Percentiles rank a stretch among this genome's conserved stretches.
Evolutionary conservation across 2,888 invertebrate species (phyloP).

Genomic region (Agriopis leucophaearia): DNA sequence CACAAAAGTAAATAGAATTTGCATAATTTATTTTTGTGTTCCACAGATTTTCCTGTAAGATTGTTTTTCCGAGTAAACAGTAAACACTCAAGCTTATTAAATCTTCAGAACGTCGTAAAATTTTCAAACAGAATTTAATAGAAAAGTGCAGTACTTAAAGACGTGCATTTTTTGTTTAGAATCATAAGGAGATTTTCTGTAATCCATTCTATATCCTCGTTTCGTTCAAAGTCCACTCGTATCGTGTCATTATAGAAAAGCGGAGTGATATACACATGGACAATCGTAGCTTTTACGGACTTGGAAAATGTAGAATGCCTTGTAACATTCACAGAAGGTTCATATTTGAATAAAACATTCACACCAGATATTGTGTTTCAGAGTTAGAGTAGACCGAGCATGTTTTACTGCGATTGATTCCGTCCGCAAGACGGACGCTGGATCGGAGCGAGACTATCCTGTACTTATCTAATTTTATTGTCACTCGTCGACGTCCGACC

Average conservation of each 20-base stretch:
- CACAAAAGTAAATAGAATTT: conserved; percentile 44
- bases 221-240: conserved; percentile 79
- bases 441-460: conserved; percentile 74
- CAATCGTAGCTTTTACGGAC: conserved; percentile 50
- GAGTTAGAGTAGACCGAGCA: conserved; percentile 65
- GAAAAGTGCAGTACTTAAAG: conserved; percentile 45
- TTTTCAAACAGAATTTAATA: conserved; percentile 32
- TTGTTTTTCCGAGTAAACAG: conserved; percentile 23
- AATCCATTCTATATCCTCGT: conserved; percentile 74
- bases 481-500: conserved; percentile 77
- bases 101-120: conserved; percentile 33
- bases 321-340: conserved; percentile 51
- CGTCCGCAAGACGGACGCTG: conserved; percentile 76
- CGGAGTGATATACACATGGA: conserved; percentile 71
- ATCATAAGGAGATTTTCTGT: conserved; percentile 66
- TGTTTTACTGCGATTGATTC: conserved; percentile 86
- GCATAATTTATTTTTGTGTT: conserved; percentile 44
- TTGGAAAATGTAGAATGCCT: conserved; percentile 38
- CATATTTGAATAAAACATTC: conserved; percentile 47
- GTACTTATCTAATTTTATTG: conserved; percentile 86
- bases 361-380: conserved; percentile 43
- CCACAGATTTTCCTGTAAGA: conserved; percentile 35
- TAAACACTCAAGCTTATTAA: conserved; percentile 39
- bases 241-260: conserved; percentile 78
- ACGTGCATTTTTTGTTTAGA: conserved; percentile 58